Percentiles rank a stretch among this genome's conserved stretches.
These are phyloP conservation scores for Gymnoscopelus microlampas DNA, from an alignment of 2,797 vertebrate genomes.

Conservation along the genomic window DNA sequence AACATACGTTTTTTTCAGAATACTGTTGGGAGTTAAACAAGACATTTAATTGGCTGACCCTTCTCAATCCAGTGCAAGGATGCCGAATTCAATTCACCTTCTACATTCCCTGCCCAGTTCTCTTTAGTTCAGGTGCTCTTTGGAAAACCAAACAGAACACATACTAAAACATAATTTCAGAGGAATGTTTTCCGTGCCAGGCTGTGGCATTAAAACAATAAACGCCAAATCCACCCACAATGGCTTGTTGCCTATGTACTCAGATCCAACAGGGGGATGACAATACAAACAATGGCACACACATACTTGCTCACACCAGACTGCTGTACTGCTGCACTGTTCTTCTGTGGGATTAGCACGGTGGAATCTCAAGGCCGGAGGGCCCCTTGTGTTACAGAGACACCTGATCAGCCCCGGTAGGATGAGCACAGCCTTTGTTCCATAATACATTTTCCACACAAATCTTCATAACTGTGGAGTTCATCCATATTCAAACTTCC, in stretches of 20 bases:
- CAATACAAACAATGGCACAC: slow-evolving; percentile 77
- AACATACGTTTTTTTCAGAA: too few relatives aligned
- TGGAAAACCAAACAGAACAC: slow-evolving; percentile 56
- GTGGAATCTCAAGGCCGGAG: slow-evolving; percentile 70
- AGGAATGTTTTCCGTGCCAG: slow-evolving; percentile 49
- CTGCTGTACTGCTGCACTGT: slow-evolving; percentile 67
- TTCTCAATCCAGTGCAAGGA: too few relatives aligned
- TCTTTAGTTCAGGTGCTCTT: slow-evolving; percentile 48
- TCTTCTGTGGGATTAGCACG: slow-evolving; percentile 74
- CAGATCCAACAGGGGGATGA: slow-evolving; percentile 64
- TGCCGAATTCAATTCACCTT: too few relatives aligned
- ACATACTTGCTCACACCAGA: slow-evolving; percentile 73
- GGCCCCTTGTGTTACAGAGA: slow-evolving; percentile 61
- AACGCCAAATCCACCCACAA: slow-evolving; percentile 70
- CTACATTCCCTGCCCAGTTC: slow-evolving; percentile 36
- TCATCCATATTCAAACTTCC: slow-evolving; percentile 12
- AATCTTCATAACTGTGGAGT: slow-evolving; percentile 25
- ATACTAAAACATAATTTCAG: slow-evolving; percentile 51
- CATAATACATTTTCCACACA: slow-evolving; percentile 42
- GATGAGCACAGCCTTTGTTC: slow-evolving; percentile 53
- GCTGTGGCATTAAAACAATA: slow-evolving; percentile 63
- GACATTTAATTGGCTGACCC: too few relatives aligned
- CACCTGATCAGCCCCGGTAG: slow-evolving; percentile 66
- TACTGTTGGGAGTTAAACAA: too few relatives aligned
- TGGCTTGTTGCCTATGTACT: slow-evolving; percentile 59